Evolutionary conservation across 1,140 invertebrate species (phyloP).

Genomic region (Hycleus phaleratus): DNA sequence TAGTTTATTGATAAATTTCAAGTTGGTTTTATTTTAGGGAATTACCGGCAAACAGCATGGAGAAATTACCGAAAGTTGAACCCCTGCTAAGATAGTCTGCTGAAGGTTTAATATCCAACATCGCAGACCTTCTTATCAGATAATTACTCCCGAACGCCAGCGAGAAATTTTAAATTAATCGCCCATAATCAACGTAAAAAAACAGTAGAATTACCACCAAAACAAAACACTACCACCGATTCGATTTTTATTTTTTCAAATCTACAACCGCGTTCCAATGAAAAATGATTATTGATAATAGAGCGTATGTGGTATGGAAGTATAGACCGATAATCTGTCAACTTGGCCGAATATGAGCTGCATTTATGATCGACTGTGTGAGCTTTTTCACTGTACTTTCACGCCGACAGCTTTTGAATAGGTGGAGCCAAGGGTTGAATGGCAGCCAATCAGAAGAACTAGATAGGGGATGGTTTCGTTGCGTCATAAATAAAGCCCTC

Average conservation of each 20-base stretch:
- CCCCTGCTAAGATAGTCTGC: conserved; percentile 62
- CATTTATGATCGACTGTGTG: conserved; percentile 36
- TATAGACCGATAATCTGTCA: conserved; percentile 27
- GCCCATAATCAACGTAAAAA: too few relatives aligned
- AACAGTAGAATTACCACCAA: neutral
- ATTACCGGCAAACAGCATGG: conserved; percentile 62
- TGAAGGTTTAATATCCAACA: conserved; percentile 63
- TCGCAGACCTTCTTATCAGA: conserved; percentile 24
- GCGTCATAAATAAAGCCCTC: conserved; percentile 30
- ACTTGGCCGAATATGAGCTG: conserved; percentile 26
- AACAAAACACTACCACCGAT: neutral
- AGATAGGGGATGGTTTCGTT: conserved; percentile 20
- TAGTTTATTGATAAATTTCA: conserved; percentile 3
- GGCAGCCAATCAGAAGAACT: conserved; percentile 25
- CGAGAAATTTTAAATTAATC: too few relatives aligned
- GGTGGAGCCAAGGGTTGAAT: conserved; percentile 30
- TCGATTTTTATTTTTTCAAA: neutral
- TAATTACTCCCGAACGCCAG: too few relatives aligned
- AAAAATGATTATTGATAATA: neutral
- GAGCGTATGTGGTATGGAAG: neutral
- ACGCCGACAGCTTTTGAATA: conserved; percentile 19
- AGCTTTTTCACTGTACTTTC: conserved; percentile 29
- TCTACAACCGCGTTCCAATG: neutral
- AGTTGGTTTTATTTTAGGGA: neutral
- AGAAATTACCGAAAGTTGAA: conserved; percentile 64